These are phyloP conservation scores for Pseudochirops corinnae DNA, from an alignment of 2,797 vertebrate genomes.

Conservation along the genomic window DNA sequence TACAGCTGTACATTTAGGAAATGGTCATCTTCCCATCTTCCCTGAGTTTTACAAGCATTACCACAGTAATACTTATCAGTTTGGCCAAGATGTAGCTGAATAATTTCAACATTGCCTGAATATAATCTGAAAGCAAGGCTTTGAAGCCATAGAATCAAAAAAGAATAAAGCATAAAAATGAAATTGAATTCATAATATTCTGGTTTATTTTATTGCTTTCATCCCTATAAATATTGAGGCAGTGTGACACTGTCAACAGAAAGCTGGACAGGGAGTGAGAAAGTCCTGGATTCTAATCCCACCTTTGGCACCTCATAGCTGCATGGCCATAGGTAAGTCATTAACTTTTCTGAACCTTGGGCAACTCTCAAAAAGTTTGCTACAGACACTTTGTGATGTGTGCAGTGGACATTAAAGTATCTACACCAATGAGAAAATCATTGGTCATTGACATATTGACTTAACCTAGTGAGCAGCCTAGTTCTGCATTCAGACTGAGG, in stretches of 20 bases:
- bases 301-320: neutral
- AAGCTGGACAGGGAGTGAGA: neutral
- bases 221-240: neutral
- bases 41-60: constrained; percentile 42
- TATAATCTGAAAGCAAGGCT: neutral
- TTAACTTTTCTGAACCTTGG: neutral
- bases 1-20: neutral
- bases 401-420: neutral
- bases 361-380: neutral
- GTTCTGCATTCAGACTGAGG: constrained; percentile 28
- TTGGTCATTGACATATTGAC: neutral
- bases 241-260: neutral
- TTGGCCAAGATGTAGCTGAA: neutral
- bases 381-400: neutral
- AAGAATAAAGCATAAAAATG: neutral
- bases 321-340: neutral
- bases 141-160: constrained; percentile 4
- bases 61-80: neutral
- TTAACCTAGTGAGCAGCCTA: neutral
- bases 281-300: neutral
- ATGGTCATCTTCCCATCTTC: constrained; percentile 30
- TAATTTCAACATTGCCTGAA: neutral
- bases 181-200: neutral
- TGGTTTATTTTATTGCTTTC: constrained; percentile 47
- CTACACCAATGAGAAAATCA: neutral